Conservation (phyloP, 2,113 vertebrate genomes). For the Acrocephalus kingi region DNA sequence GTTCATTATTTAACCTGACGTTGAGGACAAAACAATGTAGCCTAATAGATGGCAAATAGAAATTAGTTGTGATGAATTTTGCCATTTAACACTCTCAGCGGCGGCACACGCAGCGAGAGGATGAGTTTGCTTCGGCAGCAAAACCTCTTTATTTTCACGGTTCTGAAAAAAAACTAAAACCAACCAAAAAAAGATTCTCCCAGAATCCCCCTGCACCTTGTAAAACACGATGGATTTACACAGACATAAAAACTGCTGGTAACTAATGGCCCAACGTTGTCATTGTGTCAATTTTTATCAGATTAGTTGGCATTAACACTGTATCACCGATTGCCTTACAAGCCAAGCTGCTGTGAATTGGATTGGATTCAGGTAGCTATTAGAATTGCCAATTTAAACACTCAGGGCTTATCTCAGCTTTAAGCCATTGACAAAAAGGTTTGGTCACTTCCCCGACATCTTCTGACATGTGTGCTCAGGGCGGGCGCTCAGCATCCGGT, state of each 20-base stretch:
- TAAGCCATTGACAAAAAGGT: constrained; percentile 67
- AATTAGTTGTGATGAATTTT: constrained; percentile 86
- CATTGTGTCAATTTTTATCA: constrained; percentile 68
- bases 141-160: constrained; percentile 5
- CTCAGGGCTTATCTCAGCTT: constrained; percentile 38
- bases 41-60: constrained; percentile 83
- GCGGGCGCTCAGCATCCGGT: constrained; percentile 18
- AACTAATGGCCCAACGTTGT: constrained; percentile 51
- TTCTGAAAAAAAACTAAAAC: background rate
- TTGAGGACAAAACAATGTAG: constrained; percentile 83
- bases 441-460: constrained; percentile 49
- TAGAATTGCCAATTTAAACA: constrained; percentile 63
- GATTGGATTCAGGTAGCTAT: constrained; percentile 67
- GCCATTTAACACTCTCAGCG: constrained; percentile 74
- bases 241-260: constrained; percentile 62
- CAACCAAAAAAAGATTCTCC: constrained; percentile 4
- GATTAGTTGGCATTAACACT: constrained; percentile 65
- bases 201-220: constrained; percentile 40
- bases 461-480: constrained; percentile 52
- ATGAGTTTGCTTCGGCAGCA: background rate
- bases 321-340: constrained; percentile 66
- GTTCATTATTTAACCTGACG: constrained; percentile 86
- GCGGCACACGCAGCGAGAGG: constrained; percentile 1
- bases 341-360: constrained; percentile 45
- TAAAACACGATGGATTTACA: constrained; percentile 62